These are phyloP conservation scores for Pseudorasbora parva DNA, from an alignment of 2,113 vertebrate genomes.

Conservation along the genomic window DNA sequence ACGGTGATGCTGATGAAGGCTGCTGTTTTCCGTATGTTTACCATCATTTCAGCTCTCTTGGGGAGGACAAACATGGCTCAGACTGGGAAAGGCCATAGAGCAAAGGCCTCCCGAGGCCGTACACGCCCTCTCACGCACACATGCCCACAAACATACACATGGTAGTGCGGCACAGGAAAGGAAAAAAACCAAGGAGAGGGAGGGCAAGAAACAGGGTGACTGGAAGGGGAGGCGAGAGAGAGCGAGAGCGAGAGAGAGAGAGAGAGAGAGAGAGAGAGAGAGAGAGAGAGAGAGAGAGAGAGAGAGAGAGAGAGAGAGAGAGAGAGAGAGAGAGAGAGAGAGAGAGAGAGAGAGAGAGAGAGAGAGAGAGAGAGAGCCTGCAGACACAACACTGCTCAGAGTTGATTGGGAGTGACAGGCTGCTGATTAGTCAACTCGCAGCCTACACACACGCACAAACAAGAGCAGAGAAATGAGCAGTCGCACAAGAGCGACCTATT, in stretches of 20 bases:
- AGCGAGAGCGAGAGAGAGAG: background rate
- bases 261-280: slow-evolving; percentile 46
- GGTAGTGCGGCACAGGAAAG: slow-evolving; percentile 24
- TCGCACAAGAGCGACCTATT: slow-evolving; percentile 29
- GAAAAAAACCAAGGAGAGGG: slow-evolving; percentile 17
- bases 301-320: slow-evolving; percentile 15
- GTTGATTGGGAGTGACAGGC: slow-evolving; percentile 79
- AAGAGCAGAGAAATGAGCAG: slow-evolving; percentile 32
- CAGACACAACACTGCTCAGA: slow-evolving; percentile 74
- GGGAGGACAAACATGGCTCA: slow-evolving; percentile 61
- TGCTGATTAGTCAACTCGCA: slow-evolving; percentile 82
- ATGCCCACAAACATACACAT: slow-evolving; percentile 51
- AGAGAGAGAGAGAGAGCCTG: slow-evolving; percentile 62
- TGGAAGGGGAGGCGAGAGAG: slow-evolving; percentile 49
- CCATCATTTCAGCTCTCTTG: slow-evolving; percentile 64
- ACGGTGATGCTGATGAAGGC: slow-evolving; percentile 66
- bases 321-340: slow-evolving; percentile 30
- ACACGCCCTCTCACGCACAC: slow-evolving; percentile 47
- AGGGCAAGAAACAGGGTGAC: slow-evolving; percentile 44
- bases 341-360: too few relatives aligned
- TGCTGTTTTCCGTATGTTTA: slow-evolving; percentile 75
- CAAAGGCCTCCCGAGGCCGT: slow-evolving; percentile 49
- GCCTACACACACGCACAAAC: slow-evolving; percentile 56
- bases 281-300: slow-evolving; percentile 51
- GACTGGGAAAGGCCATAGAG: slow-evolving; percentile 70